Evolutionary conservation across 2,797 vertebrate species (phyloP).

Genomic region (Anisognathus igniventris): DNA sequence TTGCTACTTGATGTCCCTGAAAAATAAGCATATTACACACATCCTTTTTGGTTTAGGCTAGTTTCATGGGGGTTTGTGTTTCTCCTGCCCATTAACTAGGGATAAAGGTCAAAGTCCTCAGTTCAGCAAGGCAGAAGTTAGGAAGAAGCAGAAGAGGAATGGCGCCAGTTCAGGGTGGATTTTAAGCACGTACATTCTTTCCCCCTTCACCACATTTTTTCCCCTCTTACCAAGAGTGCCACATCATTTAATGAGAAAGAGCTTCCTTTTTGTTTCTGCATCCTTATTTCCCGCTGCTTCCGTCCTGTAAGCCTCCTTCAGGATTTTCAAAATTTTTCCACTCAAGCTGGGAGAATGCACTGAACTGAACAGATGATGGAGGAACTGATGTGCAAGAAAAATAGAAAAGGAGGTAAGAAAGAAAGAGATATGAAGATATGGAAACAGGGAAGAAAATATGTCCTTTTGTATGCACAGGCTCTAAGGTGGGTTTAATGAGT

Average conservation of each 20-base stretch:
- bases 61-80: neutral
- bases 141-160: neutral
- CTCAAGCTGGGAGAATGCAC: neutral
- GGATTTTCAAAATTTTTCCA: neutral
- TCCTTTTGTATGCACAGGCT: neutral
- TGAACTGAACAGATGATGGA: neutral
- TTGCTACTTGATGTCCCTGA: slow-evolving; percentile 1
- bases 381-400: neutral
- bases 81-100: neutral
- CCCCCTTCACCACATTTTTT: neutral
- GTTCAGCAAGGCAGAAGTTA: neutral
- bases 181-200: neutral
- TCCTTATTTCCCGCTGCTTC: slow-evolving; percentile 18
- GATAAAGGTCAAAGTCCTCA: neutral
- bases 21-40: neutral
- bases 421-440: neutral
- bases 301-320: neutral
- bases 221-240: neutral
- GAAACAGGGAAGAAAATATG: neutral
- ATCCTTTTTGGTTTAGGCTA: neutral
- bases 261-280: slow-evolving; percentile 23
- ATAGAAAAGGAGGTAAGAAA: neutral
- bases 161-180: neutral
- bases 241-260: neutral
- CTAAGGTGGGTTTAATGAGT: neutral